Conservation (phyloP, 2,888 invertebrate genomes). For the Drosophila gaucha region DNA sequence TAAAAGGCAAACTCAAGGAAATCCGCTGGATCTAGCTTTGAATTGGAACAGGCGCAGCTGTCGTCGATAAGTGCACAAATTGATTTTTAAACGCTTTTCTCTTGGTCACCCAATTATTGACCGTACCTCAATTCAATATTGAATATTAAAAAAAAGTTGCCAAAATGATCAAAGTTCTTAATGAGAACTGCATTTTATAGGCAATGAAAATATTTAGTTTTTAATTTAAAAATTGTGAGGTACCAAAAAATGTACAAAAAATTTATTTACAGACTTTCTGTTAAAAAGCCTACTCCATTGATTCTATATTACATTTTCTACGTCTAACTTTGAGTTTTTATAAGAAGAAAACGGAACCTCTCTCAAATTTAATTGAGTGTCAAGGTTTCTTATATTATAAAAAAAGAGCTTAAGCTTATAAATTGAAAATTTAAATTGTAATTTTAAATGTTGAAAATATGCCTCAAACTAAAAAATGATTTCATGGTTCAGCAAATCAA, state of each 20-base stretch:
- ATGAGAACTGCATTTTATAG: neutral
- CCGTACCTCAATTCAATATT: neutral
- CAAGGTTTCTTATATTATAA: too few relatives aligned
- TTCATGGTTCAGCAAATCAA: too few relatives aligned
- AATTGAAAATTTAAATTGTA: too few relatives aligned
- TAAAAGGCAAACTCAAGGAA: neutral
- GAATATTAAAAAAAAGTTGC: neutral
- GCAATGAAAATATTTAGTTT: neutral
- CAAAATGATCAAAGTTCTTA: neutral
- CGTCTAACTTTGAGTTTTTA: too few relatives aligned
- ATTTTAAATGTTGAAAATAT: too few relatives aligned
- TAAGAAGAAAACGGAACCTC: too few relatives aligned
- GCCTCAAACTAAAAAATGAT: too few relatives aligned
- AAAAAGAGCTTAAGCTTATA: too few relatives aligned
- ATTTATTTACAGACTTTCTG: too few relatives aligned
- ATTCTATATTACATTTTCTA: too few relatives aligned
- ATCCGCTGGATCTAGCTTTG: neutral
- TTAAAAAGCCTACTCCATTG: too few relatives aligned
- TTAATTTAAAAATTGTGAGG: neutral
- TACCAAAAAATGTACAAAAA: neutral
- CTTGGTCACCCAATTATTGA: neutral
- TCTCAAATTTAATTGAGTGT: too few relatives aligned
- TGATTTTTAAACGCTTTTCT: conserved; percentile 55
- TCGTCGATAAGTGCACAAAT: conserved; percentile 46
- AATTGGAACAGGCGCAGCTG: conserved; percentile 44